Conservation (phyloP, 2,888 invertebrate genomes). For the Heliconius aoede region DNA sequence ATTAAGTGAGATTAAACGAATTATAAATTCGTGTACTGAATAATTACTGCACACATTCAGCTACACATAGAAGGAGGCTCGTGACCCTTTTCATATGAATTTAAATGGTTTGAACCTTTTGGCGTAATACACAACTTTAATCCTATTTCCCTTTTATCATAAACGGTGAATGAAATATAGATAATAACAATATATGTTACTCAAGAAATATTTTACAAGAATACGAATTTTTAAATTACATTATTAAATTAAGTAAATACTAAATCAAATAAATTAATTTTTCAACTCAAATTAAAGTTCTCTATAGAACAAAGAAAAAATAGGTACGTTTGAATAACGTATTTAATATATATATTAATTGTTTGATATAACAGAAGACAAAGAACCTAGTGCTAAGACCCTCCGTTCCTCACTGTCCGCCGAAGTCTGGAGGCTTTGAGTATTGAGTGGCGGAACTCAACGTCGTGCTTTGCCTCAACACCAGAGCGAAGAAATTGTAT, state of each 20-base stretch:
- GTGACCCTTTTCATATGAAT: conserved; percentile 30
- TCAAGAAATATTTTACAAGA: neutral
- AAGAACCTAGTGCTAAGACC: neutral
- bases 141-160: conserved; percentile 27
- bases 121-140: conserved; percentile 26
- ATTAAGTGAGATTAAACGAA: conserved; percentile 11
- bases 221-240: neutral
- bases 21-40: conserved; percentile 29
- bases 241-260: neutral
- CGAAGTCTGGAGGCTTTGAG: no score
- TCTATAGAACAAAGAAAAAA: neutral
- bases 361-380: neutral
- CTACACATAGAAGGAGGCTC: conserved; percentile 8
- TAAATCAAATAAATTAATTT: neutral
- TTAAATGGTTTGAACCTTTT: conserved; percentile 31
- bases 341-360: neutral
- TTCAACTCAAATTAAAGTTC: neutral
- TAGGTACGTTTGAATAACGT: neutral
- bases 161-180: conserved; percentile 18
- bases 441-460: no score
- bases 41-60: conserved; percentile 27
- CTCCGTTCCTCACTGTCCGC: no score
- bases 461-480: no score
- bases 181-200: conserved; percentile 4
- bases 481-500: no score